phyloP scores from a whole-genome alignment of 2,888 invertebrate species.

The Nycteola revayana region DNA sequence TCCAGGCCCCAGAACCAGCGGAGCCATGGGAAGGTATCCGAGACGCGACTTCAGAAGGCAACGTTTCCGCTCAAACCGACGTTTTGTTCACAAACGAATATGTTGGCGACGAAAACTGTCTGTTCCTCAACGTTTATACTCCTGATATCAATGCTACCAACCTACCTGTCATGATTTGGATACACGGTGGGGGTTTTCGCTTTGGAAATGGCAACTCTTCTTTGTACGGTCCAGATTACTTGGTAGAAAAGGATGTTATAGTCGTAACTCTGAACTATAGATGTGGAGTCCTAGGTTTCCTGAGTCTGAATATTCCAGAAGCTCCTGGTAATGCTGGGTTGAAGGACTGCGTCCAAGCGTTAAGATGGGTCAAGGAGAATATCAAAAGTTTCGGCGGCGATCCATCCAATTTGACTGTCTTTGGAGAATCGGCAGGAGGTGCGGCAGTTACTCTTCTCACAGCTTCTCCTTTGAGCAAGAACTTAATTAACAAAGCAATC shows the following conservation, averaged over 20 bases:
- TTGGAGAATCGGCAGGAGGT: slow-evolving; percentile 67
- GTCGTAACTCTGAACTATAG: slow-evolving; percentile 82
- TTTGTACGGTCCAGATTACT: slow-evolving; percentile 73
- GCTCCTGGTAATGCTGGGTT: slow-evolving; percentile 73
- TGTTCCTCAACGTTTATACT: slow-evolving; percentile 86
- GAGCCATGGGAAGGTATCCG: slow-evolving; percentile 81
- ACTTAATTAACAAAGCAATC: slow-evolving; percentile 60
- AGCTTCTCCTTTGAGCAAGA: slow-evolving; percentile 61
- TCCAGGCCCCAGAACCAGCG: slow-evolving; percentile 81
- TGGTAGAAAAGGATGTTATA: slow-evolving; percentile 81
- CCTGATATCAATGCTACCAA: slow-evolving; percentile 77
- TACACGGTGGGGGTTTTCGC: slow-evolving; percentile 80
- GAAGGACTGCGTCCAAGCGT: slow-evolving; percentile 64
- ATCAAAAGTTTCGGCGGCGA: slow-evolving; percentile 70
- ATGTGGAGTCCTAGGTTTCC: slow-evolving; percentile 68
- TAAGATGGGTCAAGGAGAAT: slow-evolving; percentile 68
- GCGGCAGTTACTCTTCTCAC: slow-evolving; percentile 50
- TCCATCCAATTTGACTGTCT: slow-evolving; percentile 64
- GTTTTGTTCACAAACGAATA: slow-evolving; percentile 57
- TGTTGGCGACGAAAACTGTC: slow-evolving; percentile 84
- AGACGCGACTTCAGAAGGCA: slow-evolving; percentile 83
- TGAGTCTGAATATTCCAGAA: slow-evolving; percentile 67
- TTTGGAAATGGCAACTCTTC: slow-evolving; percentile 76
- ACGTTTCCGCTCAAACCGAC: slow-evolving; percentile 82
- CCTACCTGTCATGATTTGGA: slow-evolving; percentile 81